Percentiles rank a stretch among this genome's conserved stretches.
Conservation (phyloP, 2,888 invertebrate species). For the Tenthredo notha region DNA sequence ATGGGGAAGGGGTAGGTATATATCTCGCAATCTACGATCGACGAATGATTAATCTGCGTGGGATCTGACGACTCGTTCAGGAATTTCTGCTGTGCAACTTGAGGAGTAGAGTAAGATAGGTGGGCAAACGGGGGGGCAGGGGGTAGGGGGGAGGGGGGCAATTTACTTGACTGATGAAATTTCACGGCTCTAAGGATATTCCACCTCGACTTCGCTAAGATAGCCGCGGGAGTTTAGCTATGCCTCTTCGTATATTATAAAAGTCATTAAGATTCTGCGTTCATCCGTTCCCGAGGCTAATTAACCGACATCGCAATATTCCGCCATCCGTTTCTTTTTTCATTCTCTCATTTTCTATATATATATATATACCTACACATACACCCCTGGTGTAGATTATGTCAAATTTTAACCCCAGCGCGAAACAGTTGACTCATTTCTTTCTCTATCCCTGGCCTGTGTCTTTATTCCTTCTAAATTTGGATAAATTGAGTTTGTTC, state of each 20-base stretch:
- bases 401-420: neutral
- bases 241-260: neutral
- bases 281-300: conserved; percentile 6
- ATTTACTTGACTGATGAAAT: conserved; percentile 16
- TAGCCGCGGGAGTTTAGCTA: neutral
- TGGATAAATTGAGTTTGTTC: neutral
- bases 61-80: neutral
- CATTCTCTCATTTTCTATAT: neutral
- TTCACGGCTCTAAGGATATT: conserved; percentile 38
- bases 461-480: neutral
- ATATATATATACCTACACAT: neutral
- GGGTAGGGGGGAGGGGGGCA: neutral
- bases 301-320: neutral
- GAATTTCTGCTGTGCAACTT: neutral
- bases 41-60: conserved; percentile 39
- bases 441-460: neutral
- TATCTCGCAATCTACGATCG: conserved; percentile 24
- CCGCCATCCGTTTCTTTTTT: neutral
- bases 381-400: neutral
- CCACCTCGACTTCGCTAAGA: neutral
- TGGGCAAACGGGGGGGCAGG: no score
- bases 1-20: no score
- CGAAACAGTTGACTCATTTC: neutral
- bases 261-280: conserved; percentile 43
- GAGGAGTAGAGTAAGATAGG: no score